Base-by-base conservation (phyloP, 2,113 vertebrate genomes). In the Oncorhynchus tshawytscha region DNA sequence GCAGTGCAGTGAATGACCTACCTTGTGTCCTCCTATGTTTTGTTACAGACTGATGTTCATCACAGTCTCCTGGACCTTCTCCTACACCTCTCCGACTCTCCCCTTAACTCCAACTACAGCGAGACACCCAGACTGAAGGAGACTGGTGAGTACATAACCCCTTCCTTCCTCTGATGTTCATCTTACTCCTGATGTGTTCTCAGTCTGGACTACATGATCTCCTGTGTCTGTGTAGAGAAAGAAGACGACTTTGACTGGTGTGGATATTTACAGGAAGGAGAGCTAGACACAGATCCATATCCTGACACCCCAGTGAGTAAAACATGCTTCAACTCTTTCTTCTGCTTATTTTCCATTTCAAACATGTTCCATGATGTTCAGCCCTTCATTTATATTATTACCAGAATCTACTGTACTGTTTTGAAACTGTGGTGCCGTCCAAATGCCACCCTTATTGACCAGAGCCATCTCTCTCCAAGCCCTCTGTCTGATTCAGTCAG, bases 251-350 rank as follows among this genome's bases (percentile, higher is more conserved):
- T 98, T 92, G 96, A 99, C 71, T 99, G 98, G 98, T 93, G 88
- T n/a, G 95, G 93, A 81, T 98, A 97, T 87, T 86, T 99, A 81
- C 93, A 93, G 94, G 97, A 99, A 91, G 98, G 94, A 92, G 96
- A 98, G 79, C 73, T 95, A 72, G 94, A 95, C 69, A 82, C 89
- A 22, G 94, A 93, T 20, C 95, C 94, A 0, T 94, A 92, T 2
- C 31, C 91, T 66, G 94, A 96, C 76, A 95, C 96, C 72, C 98
- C 96, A 8, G 98, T 99, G 93, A 97, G 97, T 95, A 75, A 71
- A 79, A 75, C 59, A 0, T 72, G 25, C 34, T 48, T 39, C 39
- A 39, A 9, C 39, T 27, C 9, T 11, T 11, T 45, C 0, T 45
- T 12, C 39, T 45, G 9, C 1, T 12, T 3, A 45, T 45, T 45